Evolutionary conservation across 2,888 invertebrate species (phyloP), one percentile per base, ranked within the genome.

Genomic region (Tuta absoluta): DNA sequence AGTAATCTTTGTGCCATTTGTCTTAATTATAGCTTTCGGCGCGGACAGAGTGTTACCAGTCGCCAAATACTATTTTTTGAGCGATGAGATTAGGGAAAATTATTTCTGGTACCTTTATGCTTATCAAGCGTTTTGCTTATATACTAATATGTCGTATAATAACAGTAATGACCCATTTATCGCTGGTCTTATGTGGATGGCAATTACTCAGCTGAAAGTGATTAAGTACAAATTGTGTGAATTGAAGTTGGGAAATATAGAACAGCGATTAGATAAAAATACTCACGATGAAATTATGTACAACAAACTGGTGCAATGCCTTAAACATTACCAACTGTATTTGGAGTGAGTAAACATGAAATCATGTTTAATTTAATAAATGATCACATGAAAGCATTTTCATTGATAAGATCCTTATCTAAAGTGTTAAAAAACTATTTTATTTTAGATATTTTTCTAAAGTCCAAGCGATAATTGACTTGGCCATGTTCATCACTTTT

Each of bases 21-120:
- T 84, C 2, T 21, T 72, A 71, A 71, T 81, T 0, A 66, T 86
- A n/a, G 45, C 45, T 63, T 76, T 77, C 28, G 71, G 73, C 21
- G 75, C 75, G 3, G 67, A 75, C 14, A 59, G 82, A 21, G 77
- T 81, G 58, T 73, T 89, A 63, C 89, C 89, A 1, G 75, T 89
- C 67, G 86, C 84, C 69, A 80, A 82, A 69, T 90, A 87, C 71
- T 86, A 85, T 71, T 90, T 90, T 69, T 73, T 90, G 62, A 77
- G 72, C 21, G 79, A 83, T 14, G 77, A 84, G 57, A 23, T 73
- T 4, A 72, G 83, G 23, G 67, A 76, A 2, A 69, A 72, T 1
- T 82, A 84, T 73, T 87, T 82, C 66, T 24, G 68, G 21, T 73
- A 75, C 63, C 82, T 74, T 74, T 86, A 74, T 37, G 57, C 84